These are phyloP conservation scores for Nyctalus aviator DNA, from an alignment of 2,797 vertebrate species.

Conservation along the genomic window DNA sequence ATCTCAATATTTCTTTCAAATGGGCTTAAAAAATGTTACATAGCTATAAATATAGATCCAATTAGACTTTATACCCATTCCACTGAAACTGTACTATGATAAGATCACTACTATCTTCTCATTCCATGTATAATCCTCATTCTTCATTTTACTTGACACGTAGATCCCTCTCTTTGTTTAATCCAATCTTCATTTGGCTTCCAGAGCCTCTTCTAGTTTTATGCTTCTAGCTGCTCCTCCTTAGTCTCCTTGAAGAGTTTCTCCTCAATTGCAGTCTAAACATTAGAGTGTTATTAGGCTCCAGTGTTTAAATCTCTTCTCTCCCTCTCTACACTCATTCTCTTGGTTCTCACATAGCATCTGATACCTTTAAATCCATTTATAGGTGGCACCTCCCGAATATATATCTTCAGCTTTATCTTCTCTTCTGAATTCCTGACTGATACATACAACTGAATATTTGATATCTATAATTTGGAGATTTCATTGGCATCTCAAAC, in stretches of 20 bases:
- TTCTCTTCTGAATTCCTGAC: slow-evolving; percentile 8
- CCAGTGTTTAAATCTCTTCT: neutral
- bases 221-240: neutral
- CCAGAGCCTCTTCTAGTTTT: neutral
- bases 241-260: neutral
- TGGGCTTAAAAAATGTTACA: neutral
- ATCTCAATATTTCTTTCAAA: neutral
- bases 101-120: neutral
- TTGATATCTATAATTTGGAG: neutral
- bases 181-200: neutral
- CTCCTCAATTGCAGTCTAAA: neutral
- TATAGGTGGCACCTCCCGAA: no score
- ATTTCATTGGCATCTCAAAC: neutral
- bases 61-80: neutral
- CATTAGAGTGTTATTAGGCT: neutral
- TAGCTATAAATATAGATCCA: neutral
- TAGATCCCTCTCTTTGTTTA: neutral
- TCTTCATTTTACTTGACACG: neutral
- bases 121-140: neutral
- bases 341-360: neutral
- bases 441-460: neutral
- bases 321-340: neutral
- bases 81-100: neutral
- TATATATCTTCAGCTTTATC: neutral
- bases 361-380: neutral